Evolutionary conservation across 2,797 vertebrate genomes (phyloP).

Genomic region (Rousettus madagascariensis): DNA sequence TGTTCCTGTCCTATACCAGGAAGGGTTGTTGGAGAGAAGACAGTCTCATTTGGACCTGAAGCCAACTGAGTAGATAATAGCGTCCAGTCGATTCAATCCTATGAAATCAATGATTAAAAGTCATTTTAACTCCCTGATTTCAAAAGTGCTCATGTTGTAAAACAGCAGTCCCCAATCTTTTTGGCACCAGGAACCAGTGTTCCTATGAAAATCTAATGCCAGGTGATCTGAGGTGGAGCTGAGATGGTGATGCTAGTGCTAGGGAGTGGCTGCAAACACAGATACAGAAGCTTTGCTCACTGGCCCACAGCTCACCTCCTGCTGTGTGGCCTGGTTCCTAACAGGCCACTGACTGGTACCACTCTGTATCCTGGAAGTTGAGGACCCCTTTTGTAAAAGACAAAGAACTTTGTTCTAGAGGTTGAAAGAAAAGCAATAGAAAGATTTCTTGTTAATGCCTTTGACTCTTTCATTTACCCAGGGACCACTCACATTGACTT

Average conservation of each 20-base stretch:
- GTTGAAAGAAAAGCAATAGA: neutral
- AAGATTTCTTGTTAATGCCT: neutral
- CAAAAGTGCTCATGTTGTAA: neutral
- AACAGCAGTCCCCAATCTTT: too few species aligned
- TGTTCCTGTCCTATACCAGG: neutral
- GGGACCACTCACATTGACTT: neutral
- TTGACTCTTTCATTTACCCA: neutral
- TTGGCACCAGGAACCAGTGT: too few species aligned
- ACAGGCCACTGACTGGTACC: too few species aligned
- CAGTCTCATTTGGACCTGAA: neutral
- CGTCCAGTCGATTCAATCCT: neutral
- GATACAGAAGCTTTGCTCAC: too few species aligned
- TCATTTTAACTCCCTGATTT: neutral
- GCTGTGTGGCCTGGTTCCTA: too few species aligned
- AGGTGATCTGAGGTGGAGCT: too few species aligned
- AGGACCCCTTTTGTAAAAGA: neutral
- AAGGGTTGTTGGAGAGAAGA: neutral
- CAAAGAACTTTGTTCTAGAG: neutral
- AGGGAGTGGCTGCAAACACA: too few species aligned
- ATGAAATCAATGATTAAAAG: neutral
- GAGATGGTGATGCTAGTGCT: too few species aligned
- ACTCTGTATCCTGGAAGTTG: too few species aligned
- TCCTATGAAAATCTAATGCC: too few species aligned
- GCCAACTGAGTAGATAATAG: neutral
- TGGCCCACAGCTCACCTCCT: too few species aligned